Evolutionary conservation across 2,888 invertebrate species (phyloP), one percentile per base, ranked within the genome.

Genomic region (Machimus rusticus): DNA sequence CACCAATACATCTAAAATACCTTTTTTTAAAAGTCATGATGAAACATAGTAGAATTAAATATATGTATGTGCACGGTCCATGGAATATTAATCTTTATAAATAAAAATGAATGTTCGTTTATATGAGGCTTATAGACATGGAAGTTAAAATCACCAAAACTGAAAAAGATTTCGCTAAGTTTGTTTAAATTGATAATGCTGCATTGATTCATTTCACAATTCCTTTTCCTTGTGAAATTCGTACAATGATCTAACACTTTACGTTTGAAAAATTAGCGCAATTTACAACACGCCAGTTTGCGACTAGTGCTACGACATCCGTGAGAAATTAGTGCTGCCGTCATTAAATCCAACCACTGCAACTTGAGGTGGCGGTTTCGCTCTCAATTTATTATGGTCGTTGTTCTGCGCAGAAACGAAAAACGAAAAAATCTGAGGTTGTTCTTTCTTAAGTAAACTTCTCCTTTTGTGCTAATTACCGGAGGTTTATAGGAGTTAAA

Each of bases 401-500:
- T 82, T 82, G 39, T 51, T 66, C 37, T 4, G 46, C 3, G 6
- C 14, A 31, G 16, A 51, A 16, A 79, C 31, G 12, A 79, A 51
- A 12, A 51, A 12, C 16, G 9, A 37, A 57, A 51, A 23, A 57
- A 19, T 9, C 16, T 12, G 12, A 28, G 46, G 34, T 12, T 81
- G 51, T 28, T 55, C 51, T 82, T 37, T 57, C 37, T 82, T 82
- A 82, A 82, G 23, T 34, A 57, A 82, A 82, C n/a, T 82, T 82
- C 66, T 79, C n/a, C 14, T 81, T 82, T 82, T 82, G 57, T 19
- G 34, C 66, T 82, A 82, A 82, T 82, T 66, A 82, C 57, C 37
- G n/a, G 14, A 12, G 57, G 57, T 82, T 82, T 57, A 66, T 23
- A 57, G 57, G 37, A 66, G 23, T 37, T 37, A 31, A 66, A 57